Base-by-base conservation (phyloP, 1,140 invertebrate genomes). In the Thaumatotibia leucotreta region DNA sequence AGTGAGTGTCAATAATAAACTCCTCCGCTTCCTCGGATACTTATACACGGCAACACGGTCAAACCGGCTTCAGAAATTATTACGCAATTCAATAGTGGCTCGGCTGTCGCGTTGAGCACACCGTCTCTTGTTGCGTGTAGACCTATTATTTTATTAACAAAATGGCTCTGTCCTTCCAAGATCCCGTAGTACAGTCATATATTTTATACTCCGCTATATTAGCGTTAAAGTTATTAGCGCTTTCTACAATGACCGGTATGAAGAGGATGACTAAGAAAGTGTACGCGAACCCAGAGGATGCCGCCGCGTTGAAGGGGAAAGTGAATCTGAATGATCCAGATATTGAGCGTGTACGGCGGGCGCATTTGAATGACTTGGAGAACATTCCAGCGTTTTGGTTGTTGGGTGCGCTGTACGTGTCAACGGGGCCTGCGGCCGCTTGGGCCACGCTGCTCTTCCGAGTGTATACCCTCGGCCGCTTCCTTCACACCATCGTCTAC, bases 401-500 rank as follows among this genome's bases (percentile, higher is more conserved):
- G 4, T 81, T 94, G 14, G 93, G 91, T 8, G 92, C 93, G 1
- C 72, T 95, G 14, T 96, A 95, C 75, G 79, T 95, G 14, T 82
- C 93, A 0, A 95, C 94, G 0, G 89, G 89, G 23, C 95, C 95
- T 0, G 74, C 81, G 22, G 74, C 83, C 1, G 71, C 73, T 8
- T 79, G 90, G 54, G 94, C 95, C 1, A 84, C 88, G 0, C 75
- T 89, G 4, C 82, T 95, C 61, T 95, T 95, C 79, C 86, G 94
- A 61, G 72, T 92, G 0, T 96, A 92, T 75, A 92, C 94, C 0
- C 74, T 90, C 6, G 83, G 92, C 27, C 89, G 95, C 61, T 82
- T 95, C 45, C 50, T 93, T 0, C 94, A 96, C 75, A 95, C 94
- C 0, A 65, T 95, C 23, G 93, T 94, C 3, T 96, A 96, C 75